Percentiles rank a stretch among this genome's conserved stretches.
These are phyloP conservation scores for Stegodyphus dumicola DNA, from an alignment of 1,140 invertebrate genomes.

Conservation along the genomic window DNA sequence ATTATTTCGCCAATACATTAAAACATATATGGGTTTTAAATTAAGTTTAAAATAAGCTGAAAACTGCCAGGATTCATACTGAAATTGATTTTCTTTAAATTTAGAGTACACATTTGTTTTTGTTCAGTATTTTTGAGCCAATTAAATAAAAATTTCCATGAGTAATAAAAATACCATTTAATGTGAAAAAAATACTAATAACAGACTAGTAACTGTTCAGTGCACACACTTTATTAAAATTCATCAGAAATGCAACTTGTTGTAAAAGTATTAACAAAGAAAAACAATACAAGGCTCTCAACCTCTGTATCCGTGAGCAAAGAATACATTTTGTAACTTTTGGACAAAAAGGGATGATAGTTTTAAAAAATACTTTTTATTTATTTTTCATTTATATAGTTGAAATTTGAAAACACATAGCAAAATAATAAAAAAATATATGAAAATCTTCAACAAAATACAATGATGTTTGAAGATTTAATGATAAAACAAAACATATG, in stretches of 20 bases:
- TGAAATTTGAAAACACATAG: background rate
- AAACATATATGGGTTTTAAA: too few species aligned
- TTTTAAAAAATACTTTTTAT: slow-evolving; percentile 27
- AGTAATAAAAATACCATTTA: too few species aligned
- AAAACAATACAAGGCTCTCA: slow-evolving; percentile 58
- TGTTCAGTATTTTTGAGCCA: too few species aligned
- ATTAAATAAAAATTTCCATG: too few species aligned
- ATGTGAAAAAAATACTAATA: background rate
- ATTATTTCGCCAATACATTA: too few species aligned
- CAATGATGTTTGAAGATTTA: background rate
- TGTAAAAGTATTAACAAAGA: slow-evolving; percentile 61
- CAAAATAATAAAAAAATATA: background rate
- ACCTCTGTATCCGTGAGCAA: slow-evolving; percentile 55
- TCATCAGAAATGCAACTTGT: slow-evolving; percentile 61
- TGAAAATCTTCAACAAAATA: background rate
- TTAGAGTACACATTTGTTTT: too few species aligned
- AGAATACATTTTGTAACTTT: slow-evolving; percentile 53
- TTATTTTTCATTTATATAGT: too few species aligned
- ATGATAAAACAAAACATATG: background rate
- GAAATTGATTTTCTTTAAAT: too few species aligned
- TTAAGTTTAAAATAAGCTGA: too few species aligned
- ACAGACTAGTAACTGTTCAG: slow-evolving; percentile 30
- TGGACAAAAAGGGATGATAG: slow-evolving; percentile 5
- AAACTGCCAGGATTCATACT: too few species aligned
- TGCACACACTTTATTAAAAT: slow-evolving; percentile 62